Evolutionary conservation across 2,113 vertebrate species (phyloP).

Genomic region (Perognathus longimembris): DNA sequence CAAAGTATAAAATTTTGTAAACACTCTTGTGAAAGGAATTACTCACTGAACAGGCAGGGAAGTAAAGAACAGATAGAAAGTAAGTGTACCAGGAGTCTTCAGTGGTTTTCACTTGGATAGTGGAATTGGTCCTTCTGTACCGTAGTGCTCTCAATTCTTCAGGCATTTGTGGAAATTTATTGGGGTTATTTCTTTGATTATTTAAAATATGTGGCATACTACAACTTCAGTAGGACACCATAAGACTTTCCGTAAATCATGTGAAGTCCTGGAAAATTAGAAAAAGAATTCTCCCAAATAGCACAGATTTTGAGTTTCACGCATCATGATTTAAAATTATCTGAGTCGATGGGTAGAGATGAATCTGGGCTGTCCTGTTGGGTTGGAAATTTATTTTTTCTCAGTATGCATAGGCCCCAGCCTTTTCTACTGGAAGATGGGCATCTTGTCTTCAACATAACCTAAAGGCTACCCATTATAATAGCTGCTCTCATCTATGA

Average conservation of each 20-base stretch:
- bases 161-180: not conserved
- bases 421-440: too few relatives aligned
- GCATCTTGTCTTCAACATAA: too few relatives aligned
- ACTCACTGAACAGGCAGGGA: not conserved
- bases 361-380: too few relatives aligned
- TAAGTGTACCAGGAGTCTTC: not conserved
- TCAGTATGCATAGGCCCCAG: too few relatives aligned
- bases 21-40: not conserved
- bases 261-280: not conserved
- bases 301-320: not conserved
- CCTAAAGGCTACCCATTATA: too few relatives aligned
- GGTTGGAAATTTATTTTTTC: too few relatives aligned
- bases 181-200: not conserved
- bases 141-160: not conserved
- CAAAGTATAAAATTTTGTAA: constrained; percentile 18
- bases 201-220: not conserved
- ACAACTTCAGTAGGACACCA: too few relatives aligned
- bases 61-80: not conserved
- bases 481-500: too few relatives aligned
- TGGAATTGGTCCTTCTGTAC: not conserved
- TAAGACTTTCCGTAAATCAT: not conserved
- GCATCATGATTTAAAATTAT: not conserved
- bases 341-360: not conserved
- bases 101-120: not conserved
- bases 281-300: not conserved